These are phyloP conservation scores for Tromatobia lineatoria DNA, from an alignment of 2,888 invertebrate species.

Conservation along the genomic window DNA sequence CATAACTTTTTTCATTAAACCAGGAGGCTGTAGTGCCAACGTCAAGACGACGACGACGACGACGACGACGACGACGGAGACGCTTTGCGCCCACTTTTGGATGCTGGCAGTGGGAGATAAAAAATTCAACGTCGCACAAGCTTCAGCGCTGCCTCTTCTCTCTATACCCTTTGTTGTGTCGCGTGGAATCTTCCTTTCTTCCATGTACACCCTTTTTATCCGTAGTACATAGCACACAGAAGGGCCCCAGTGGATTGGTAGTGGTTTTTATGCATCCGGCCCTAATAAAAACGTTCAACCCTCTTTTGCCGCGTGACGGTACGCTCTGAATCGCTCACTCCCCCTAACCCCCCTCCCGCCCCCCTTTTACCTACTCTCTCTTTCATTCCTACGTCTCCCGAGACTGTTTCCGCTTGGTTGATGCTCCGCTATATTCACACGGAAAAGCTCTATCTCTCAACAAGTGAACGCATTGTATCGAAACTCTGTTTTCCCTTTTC, in stretches of 20 bases:
- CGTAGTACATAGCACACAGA: neutral
- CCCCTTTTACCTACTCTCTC: neutral
- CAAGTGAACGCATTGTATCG: constrained; percentile 53
- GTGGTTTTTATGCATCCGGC: constrained; percentile 70
- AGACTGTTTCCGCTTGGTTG: constrained; percentile 44
- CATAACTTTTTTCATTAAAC: constrained; percentile 35
- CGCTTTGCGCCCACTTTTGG: constrained; percentile 2
- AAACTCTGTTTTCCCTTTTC: constrained; percentile 16
- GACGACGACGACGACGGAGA: constrained; percentile 23
- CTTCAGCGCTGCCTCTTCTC: constrained; percentile 42
- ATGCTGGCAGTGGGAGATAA: constrained; percentile 25
- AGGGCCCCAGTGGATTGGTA: constrained; percentile 30
- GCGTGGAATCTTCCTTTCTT: constrained; percentile 71
- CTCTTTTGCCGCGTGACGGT: constrained; percentile 48
- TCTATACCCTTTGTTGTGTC: constrained; percentile 71
- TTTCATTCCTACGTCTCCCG: constrained; percentile 42
- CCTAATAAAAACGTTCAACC: constrained; percentile 60
- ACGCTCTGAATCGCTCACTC: constrained; percentile 38
- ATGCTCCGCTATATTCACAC: constrained; percentile 29
- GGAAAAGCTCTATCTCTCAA: constrained; percentile 43
- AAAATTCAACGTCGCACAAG: constrained; percentile 71
- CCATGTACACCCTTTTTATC: constrained; percentile 60
- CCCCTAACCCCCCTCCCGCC: neutral
- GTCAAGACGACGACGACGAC: constrained; percentile 21
- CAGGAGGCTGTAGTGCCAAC: constrained; percentile 11